These are phyloP conservation scores for Apamea sordens DNA, from an alignment of 2,888 invertebrate genomes.

Conservation along the genomic window DNA sequence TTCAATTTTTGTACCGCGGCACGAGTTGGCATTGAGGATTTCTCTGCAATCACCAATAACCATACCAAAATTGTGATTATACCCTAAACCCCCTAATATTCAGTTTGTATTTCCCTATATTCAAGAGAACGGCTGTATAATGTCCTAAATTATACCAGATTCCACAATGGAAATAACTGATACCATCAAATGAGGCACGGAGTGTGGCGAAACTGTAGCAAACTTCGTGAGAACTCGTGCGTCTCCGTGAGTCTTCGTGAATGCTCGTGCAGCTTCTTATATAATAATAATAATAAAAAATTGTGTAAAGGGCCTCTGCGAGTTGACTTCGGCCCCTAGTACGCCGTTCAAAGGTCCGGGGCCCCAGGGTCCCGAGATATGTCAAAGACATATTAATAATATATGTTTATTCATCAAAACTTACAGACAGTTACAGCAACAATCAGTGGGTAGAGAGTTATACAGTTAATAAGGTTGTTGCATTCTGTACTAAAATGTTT, in stretches of 20 bases:
- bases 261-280: conserved; percentile 21
- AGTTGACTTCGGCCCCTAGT: no score
- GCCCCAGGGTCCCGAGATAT: no score
- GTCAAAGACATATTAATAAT: no score
- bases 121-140: conserved; percentile 14
- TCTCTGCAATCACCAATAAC: conserved; percentile 18
- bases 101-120: background rate
- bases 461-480: no score
- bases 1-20: no score
- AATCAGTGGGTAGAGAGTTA: no score
- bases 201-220: conserved; percentile 47
- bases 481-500: no score
- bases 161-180: conserved; percentile 51
- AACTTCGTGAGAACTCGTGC: conserved; percentile 42
- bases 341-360: no score
- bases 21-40: background rate
- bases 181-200: conserved; percentile 43
- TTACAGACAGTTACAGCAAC: no score
- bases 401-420: no score
- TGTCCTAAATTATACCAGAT: conserved; percentile 26
- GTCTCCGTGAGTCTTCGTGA: conserved; percentile 17
- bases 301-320: no score
- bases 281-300: no score
- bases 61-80: conserved; percentile 15
- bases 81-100: background rate